Conservation (phyloP, 2,888 invertebrate species). For the Sialis fuliginosa region DNA sequence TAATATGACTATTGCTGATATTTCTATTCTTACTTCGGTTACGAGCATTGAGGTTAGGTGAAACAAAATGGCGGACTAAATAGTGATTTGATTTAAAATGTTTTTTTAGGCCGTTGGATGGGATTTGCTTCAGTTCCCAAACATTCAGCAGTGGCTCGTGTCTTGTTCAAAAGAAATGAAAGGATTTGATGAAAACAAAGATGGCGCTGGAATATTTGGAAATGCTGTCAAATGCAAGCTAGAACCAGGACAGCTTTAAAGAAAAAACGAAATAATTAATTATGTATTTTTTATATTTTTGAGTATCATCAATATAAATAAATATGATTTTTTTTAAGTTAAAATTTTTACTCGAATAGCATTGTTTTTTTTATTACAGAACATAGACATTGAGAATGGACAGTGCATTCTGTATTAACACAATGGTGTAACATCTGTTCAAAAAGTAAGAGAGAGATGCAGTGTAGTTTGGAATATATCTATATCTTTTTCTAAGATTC, state of each 20-base stretch:
- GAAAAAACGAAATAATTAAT: too few species aligned
- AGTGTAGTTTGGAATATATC: too few species aligned
- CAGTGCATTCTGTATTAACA: too few species aligned
- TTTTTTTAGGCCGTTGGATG: slow-evolving; percentile 36
- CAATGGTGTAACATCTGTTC: too few species aligned
- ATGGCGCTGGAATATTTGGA: slow-evolving; percentile 37
- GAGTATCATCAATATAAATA: too few species aligned
- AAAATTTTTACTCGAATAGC: too few species aligned
- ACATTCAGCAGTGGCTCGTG: slow-evolving; percentile 38
- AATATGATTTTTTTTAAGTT: too few species aligned
- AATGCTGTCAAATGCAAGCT: slow-evolving; percentile 36
- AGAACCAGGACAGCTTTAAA: neutral
- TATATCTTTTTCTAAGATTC: too few species aligned
- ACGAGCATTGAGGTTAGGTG: slow-evolving; percentile 33
- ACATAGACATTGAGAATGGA: too few species aligned
- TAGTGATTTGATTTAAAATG: slow-evolving; percentile 1
- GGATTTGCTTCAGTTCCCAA: slow-evolving; percentile 35
- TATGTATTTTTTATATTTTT: too few species aligned
- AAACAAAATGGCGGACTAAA: neutral
- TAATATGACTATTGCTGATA: slow-evolving; percentile 43
- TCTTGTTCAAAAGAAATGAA: slow-evolving; percentile 35
- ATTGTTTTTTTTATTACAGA: too few species aligned
- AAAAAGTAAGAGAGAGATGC: too few species aligned
- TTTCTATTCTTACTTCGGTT: slow-evolving; percentile 35
- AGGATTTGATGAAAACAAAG: slow-evolving; percentile 37